Conservation (phyloP, 2,888 invertebrate genomes). For the Entomobrya proxima region DNA sequence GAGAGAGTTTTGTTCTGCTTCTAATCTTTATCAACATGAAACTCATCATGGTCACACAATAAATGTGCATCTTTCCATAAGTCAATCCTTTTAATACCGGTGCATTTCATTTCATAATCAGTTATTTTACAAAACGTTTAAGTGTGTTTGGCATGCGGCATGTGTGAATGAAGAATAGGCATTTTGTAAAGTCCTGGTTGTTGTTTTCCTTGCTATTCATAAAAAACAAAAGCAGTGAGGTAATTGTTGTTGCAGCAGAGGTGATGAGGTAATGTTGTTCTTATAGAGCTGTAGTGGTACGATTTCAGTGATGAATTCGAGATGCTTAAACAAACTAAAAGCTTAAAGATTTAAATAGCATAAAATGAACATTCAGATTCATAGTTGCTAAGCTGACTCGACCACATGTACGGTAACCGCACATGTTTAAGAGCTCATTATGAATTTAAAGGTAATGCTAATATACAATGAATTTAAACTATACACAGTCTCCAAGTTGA, state of each 20-base stretch:
- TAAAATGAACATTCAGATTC: neutral
- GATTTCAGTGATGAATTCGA: constrained; percentile 9
- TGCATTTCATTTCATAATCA: too few relatives aligned
- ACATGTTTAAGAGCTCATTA: too few relatives aligned
- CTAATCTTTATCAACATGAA: too few relatives aligned
- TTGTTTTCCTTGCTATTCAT: neutral
- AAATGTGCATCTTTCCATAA: neutral
- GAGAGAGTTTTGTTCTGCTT: too few relatives aligned
- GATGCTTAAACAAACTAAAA: neutral
- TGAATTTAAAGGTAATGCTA: too few relatives aligned
- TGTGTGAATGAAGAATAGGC: constrained; percentile 4
- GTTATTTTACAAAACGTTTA: too few relatives aligned
- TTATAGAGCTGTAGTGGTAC: neutral
- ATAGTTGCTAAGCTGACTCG: neutral
- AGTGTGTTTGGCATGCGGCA: too few relatives aligned
- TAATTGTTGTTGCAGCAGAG: constrained; percentile 7
- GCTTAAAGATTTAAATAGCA: neutral
- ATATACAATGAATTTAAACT: neutral
- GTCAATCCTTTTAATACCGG: neutral
- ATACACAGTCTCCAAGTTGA: too few relatives aligned
- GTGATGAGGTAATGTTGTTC: too few relatives aligned
- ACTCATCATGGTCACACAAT: neutral
- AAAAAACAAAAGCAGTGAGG: constrained; percentile 37
- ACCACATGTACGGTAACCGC: neutral
- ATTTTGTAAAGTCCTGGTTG: constrained; percentile 8